Evolutionary conservation across 1,140 invertebrate genomes (phyloP).

Genomic region (Galleria mellonella): DNA sequence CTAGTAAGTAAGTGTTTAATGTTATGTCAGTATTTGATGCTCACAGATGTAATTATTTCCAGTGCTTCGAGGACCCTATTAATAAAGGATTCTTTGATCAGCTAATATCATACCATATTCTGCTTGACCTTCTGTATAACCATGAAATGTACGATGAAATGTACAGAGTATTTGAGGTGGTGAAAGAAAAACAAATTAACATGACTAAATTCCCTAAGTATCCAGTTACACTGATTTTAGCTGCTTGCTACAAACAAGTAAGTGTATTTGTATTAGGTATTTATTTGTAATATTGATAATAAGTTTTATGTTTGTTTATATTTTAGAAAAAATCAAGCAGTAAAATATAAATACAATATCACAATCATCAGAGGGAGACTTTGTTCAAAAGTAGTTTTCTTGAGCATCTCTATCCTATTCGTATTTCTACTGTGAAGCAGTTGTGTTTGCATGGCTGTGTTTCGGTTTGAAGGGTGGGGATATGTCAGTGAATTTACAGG

Average conservation of each 20-base stretch:
- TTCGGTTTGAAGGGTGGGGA: too few relatives aligned
- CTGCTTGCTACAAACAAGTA: constrained; percentile 86
- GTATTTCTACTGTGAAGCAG: too few relatives aligned
- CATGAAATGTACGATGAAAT: constrained; percentile 82
- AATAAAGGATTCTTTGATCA: constrained; percentile 83
- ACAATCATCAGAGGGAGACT: too few relatives aligned
- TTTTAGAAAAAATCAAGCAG: too few relatives aligned
- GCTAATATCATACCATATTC: constrained; percentile 78
- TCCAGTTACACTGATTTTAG: constrained; percentile 78
- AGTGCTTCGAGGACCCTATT: constrained; percentile 79
- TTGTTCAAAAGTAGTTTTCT: too few relatives aligned
- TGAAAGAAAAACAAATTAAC: constrained; percentile 75
- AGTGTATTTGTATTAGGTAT: constrained; percentile 21
- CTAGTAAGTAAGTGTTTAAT: too few relatives aligned
- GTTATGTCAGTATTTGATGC: neutral
- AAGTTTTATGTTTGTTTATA: neutral
- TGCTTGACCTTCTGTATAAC: constrained; percentile 83
- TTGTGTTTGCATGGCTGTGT: too few relatives aligned
- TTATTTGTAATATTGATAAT: too few relatives aligned
- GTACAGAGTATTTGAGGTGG: constrained; percentile 77
- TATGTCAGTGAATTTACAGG: too few relatives aligned
- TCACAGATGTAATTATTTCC: constrained; percentile 32
- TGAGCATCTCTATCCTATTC: too few relatives aligned
- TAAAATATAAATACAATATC: too few relatives aligned
- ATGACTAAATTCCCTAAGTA: constrained; percentile 81